Conservation (phyloP, 35 echinoderm and acorn worm species). For the Eucidaris tribuloides region DNA sequence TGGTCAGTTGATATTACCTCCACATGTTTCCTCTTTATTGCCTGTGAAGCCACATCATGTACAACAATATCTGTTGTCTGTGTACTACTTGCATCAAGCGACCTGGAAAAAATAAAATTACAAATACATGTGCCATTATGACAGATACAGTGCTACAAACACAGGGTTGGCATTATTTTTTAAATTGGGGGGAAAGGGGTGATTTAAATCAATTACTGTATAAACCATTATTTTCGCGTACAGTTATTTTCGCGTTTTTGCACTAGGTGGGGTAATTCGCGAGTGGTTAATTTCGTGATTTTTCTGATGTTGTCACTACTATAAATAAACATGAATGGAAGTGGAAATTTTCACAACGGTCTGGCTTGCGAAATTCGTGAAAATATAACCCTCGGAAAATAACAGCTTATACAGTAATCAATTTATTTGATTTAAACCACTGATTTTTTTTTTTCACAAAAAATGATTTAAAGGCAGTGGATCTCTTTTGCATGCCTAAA, state of each 20-base stretch:
- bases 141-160: not conserved
- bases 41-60: slow-evolving; percentile 7
- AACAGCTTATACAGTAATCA: not conserved
- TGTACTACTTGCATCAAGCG: not conserved
- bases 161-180: not conserved
- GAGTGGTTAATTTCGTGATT: no score
- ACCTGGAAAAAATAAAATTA: slow-evolving; percentile 1
- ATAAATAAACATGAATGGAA: no score
- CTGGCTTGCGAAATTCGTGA: no score
- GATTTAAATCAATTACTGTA: not conserved
- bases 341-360: no score
- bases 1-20: not conserved
- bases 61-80: slow-evolving; percentile 39
- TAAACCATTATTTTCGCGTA: no score
- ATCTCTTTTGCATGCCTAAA: no score
- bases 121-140: not conserved
- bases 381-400: no score
- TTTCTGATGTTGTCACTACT: no score
- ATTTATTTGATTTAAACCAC: no score
- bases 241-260: no score
- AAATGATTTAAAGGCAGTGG: no score
- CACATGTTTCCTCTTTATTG: not conserved
- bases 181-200: not conserved
- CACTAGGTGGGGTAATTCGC: no score
- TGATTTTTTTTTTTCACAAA: not conserved